These are phyloP conservation scores for Stenchaetothrips biformis DNA, from an alignment of 2,888 invertebrate species.

Conservation along the genomic window DNA sequence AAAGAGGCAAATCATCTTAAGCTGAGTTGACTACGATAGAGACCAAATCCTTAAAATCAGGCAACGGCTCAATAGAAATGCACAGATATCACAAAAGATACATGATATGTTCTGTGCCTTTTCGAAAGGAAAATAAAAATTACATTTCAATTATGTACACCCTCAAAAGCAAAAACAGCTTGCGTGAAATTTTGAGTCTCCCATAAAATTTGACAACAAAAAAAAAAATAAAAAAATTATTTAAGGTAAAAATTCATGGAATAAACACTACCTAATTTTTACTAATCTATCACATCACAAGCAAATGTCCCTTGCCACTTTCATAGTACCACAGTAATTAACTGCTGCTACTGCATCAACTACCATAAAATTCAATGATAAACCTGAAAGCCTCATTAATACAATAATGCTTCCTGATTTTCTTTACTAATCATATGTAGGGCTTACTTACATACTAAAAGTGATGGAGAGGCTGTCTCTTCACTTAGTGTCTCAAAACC, in stretches of 20 bases:
- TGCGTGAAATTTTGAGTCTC: background rate
- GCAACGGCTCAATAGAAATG: background rate
- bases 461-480: too few relatives aligned
- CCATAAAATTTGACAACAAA: background rate
- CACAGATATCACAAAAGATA: conserved; percentile 9
- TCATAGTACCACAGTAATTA: background rate
- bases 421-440: too few relatives aligned
- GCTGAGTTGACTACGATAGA: too few relatives aligned
- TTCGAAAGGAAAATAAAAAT: background rate
- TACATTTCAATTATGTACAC: background rate
- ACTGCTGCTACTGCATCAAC: too few relatives aligned
- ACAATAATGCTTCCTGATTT: too few relatives aligned
- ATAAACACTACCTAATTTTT: background rate
- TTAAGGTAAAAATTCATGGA: background rate
- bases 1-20: too few relatives aligned
- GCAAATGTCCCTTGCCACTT: background rate
- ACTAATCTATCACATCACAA: conserved; percentile 9
- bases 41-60: too few relatives aligned
- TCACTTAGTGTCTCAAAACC: too few relatives aligned
- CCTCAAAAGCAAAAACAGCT: background rate
- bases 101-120: conserved; percentile 13
- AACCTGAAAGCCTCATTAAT: too few relatives aligned
- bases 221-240: background rate
- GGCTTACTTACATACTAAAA: too few relatives aligned
- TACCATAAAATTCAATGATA: too few relatives aligned